Evolutionary conservation across 2,797 vertebrate species (phyloP).

Genomic region (Cygnus olor): DNA sequence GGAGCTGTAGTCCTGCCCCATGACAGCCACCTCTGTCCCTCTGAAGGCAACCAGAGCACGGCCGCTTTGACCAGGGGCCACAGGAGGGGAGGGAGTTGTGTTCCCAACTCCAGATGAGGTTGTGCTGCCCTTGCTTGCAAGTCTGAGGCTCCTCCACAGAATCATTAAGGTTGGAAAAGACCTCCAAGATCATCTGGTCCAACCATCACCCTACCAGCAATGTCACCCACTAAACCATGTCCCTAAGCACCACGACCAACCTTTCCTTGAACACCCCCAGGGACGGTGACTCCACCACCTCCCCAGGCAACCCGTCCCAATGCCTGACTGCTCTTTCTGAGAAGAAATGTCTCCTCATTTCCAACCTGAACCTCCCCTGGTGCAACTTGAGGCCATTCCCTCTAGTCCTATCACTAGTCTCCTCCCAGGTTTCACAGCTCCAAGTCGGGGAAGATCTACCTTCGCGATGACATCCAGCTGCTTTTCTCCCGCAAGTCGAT

Average conservation of each 20-base stretch:
- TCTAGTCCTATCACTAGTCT: not conserved
- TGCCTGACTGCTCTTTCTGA: no score
- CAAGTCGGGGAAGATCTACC: slow-evolving; percentile 98
- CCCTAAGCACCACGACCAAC: no score
- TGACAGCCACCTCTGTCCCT: not conserved
- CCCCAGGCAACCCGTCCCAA: no score
- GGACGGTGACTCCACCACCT: no score
- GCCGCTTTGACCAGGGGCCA: not conserved
- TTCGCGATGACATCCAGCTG: slow-evolving; percentile 96
- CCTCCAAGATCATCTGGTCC: no score
- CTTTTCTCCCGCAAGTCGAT: slow-evolving; percentile 98
- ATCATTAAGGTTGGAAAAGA: no score
- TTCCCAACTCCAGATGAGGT: not conserved
- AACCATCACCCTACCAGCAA: no score
- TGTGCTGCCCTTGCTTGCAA: not conserved
- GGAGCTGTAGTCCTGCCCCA: not conserved
- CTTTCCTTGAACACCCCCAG: no score
- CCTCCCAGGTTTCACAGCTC: slow-evolving; percentile 94
- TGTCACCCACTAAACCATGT: no score
- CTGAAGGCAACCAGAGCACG: not conserved
- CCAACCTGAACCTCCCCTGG: no score
- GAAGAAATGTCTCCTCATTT: no score
- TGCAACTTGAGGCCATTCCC: no score
- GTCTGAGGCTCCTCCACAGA: not conserved
- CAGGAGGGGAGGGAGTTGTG: not conserved